Evolutionary conservation across 2,888 invertebrate genomes (phyloP).

Genomic region (Cremastobaeus sp.): DNA sequence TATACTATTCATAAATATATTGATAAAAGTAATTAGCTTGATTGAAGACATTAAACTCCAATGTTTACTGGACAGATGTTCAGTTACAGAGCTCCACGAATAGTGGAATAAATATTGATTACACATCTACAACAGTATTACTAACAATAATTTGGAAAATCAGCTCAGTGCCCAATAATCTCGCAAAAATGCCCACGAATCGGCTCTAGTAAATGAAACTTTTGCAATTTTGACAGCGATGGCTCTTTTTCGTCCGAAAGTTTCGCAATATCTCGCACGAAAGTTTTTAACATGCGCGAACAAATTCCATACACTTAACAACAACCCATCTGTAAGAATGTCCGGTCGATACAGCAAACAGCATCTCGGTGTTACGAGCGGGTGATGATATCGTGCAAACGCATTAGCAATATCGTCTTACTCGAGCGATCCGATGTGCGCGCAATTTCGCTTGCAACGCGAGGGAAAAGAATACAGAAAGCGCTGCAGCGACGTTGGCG

Average conservation of each 20-base stretch:
- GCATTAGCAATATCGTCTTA: not conserved
- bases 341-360: slow-evolving; percentile 9
- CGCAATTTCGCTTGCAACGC: not conserved
- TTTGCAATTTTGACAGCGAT: slow-evolving; percentile 22
- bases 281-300: slow-evolving; percentile 19
- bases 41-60: too few species aligned
- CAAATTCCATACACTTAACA: slow-evolving; percentile 24
- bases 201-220: slow-evolving; percentile 11
- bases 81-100: too few species aligned
- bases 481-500: too few species aligned
- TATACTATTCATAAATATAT: too few species aligned
- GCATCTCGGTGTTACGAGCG: not conserved
- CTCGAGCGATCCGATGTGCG: not conserved
- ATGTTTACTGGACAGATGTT: too few species aligned
- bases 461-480: too few species aligned
- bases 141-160: too few species aligned
- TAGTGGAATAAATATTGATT: too few species aligned
- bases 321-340: slow-evolving; percentile 20
- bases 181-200: too few species aligned
- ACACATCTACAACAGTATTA: too few species aligned
- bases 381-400: slow-evolving; percentile 1
- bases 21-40: too few species aligned
- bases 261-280: slow-evolving; percentile 24
- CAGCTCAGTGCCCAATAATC: too few species aligned
- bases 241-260: slow-evolving; percentile 6